These are phyloP conservation scores for Hexactinellida sp. DNA, from an alignment of 37 sponge, comb jelly and placozoan species.

Conservation along the genomic window DNA sequence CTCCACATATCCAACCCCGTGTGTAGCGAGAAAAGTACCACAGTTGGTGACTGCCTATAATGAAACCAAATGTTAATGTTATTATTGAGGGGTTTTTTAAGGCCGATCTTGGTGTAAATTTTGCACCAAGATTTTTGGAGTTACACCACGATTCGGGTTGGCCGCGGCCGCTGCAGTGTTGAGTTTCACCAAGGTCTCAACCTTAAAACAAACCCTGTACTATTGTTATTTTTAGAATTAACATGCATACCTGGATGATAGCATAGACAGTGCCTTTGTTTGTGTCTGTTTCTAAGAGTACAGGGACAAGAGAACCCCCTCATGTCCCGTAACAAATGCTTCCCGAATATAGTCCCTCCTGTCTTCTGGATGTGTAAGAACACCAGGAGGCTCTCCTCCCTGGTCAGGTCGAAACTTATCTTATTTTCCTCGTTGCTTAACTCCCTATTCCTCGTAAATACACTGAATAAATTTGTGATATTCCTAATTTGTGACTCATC, in stretches of 20 bases:
- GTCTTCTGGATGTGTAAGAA: constrained; percentile 87
- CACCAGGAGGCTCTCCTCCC: constrained; percentile 24
- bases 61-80: neutral
- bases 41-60: constrained; percentile 20
- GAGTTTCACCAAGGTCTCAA: too few species aligned
- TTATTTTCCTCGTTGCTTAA: too few species aligned
- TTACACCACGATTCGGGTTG: too few species aligned
- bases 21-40: constrained; percentile 75
- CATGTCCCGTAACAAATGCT: constrained; percentile 27
- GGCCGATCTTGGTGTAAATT: too few species aligned
- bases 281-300: neutral
- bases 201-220: neutral
- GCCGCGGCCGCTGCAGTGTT: too few species aligned
- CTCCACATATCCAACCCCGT: constrained; percentile 66
- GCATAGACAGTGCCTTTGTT: constrained; percentile 9
- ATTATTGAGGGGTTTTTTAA: neutral
- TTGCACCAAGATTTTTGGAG: too few species aligned
- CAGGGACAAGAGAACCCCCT: constrained; percentile 16
- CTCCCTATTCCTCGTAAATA: too few species aligned
- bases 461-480: too few species aligned
- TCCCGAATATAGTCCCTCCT: constrained; percentile 55
- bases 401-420: neutral
- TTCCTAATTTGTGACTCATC: too few species aligned
- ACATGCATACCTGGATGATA: constrained; percentile 28
- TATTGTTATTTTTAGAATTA: neutral